Evolutionary conservation across 2,888 invertebrate species (phyloP), one percentile per base, ranked within the genome.

Genomic region (Dolomedes plantarius): DNA sequence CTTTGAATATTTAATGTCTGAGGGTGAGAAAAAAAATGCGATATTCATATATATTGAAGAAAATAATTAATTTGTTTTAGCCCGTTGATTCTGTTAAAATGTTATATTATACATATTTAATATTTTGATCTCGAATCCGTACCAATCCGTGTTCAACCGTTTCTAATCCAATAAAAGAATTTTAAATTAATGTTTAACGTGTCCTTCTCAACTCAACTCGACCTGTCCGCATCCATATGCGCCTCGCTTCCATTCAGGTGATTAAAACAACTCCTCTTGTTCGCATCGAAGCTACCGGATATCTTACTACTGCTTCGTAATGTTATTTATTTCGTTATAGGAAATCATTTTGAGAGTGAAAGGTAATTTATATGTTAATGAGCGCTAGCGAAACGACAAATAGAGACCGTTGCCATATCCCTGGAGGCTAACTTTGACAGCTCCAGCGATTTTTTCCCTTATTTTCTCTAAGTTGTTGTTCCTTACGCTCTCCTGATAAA

Each of bases 311-410:
- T 23, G 56, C 23, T 3, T 16, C 56, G 56, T 56, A 23, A 56
- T 56, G 56, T 56, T 65, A 31, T 29, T 69, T 41, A 41, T 41
- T 69, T 69, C 28, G 41, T 41, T 28, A 69, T 69, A 64, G 56
- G 62, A 85, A 85, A 77, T 73, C 83, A 85, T 77, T 83, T 73
- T 67, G 73, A 32, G 56, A 78, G 73, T 77, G 77, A 73, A 73
- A 85, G 73, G 77, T 78, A 85, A 85, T 85, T 85, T 85, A 85
- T 85, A 85, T 85, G 83, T 72, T 85, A 85, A 85, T 85, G 83
- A 78, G 62, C 36, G 50, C 36, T 39, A 64, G 64, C 65, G 71
- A 46, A 62, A 82, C 64, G 46, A 75, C 69, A 76, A 83, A 72
- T 76, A 64, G 71, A 68, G 69, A 64, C 62, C 64, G 71, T 76